A percentile compares a stretch with the other conserved stretches of the same genome.
These are phyloP conservation scores for Leuciscus waleckii DNA, from an alignment of 2,797 vertebrate species.

Conservation along the genomic window DNA sequence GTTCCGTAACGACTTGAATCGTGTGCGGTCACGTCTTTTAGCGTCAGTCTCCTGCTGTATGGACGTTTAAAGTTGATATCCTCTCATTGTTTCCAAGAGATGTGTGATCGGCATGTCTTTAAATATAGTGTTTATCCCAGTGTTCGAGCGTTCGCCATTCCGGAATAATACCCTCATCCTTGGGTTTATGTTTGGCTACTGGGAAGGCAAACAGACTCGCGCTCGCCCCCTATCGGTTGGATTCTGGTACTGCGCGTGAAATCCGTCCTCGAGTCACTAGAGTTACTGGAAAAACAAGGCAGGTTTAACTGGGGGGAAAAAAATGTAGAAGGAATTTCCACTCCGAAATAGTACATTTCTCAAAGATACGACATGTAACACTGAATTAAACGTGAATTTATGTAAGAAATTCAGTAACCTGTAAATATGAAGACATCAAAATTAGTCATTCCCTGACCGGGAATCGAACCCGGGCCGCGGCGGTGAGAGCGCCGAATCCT, in stretches of 20 bases:
- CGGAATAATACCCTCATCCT: constrained; percentile 39
- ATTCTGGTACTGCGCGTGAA: constrained; percentile 4
- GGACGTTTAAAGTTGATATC: not conserved
- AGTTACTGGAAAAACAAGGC: not conserved
- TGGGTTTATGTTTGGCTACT: constrained; percentile 60
- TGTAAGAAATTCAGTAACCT: not conserved
- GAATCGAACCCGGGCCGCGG: constrained; percentile 77
- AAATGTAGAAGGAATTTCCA: not conserved
- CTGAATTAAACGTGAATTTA: no score
- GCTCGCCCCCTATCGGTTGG: constrained; percentile 48
- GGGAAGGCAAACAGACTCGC: constrained; percentile 48
- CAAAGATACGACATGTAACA: no score
- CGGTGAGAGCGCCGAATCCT: constrained; percentile 79
- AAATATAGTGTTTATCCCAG: not conserved
- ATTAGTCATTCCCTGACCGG: constrained; percentile 71
- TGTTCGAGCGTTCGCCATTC: constrained; percentile 7
- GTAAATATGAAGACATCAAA: not conserved
- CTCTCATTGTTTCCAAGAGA: not conserved
- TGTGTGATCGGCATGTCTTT: not conserved
- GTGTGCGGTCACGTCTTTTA: constrained; percentile 21
- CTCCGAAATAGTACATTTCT: not conserved
- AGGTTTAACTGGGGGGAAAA: not conserved
- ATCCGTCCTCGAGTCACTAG: not conserved
- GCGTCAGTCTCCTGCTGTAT: not conserved
- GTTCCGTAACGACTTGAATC: constrained; percentile 38